Evolutionary conservation across 2,888 invertebrate species (phyloP).

Genomic region (Lasioglossum villosulum): DNA sequence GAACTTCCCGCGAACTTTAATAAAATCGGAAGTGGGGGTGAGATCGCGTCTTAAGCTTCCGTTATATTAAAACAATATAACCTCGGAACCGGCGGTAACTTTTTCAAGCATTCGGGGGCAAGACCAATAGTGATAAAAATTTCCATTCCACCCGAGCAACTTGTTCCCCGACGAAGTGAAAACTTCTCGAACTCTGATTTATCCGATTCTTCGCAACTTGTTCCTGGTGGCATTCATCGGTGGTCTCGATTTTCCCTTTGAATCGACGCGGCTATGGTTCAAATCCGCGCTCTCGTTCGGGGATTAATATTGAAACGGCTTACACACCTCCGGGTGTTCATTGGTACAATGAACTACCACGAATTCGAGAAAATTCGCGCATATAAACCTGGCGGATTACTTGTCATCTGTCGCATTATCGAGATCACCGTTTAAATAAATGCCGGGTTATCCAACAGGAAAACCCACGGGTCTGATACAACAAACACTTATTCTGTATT

Average conservation of each 20-base stretch:
- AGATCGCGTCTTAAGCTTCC: neutral
- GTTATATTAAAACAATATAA: constrained; percentile 16
- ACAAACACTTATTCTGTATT: neutral
- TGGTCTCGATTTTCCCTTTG: neutral
- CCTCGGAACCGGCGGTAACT: neutral
- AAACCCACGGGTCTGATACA: neutral
- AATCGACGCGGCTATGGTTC: neutral
- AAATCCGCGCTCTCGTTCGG: neutral
- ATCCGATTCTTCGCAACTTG: constrained; percentile 8
- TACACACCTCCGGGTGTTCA: neutral
- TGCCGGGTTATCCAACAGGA: neutral
- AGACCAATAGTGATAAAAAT: constrained; percentile 1
- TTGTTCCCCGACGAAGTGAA: neutral
- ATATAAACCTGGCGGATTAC: neutral
- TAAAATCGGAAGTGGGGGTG: neutral
- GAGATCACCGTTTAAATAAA: neutral
- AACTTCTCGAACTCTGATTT: constrained; percentile 13
- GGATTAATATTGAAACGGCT: neutral
- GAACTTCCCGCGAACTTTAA: constrained; percentile 1
- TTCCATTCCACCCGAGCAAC: neutral
- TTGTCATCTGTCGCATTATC: neutral
- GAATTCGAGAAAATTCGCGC: neutral
- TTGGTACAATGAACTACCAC: neutral
- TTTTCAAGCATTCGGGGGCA: constrained; percentile 3
- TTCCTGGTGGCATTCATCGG: neutral